phyloP scores from a whole-genome alignment of 2,888 invertebrate species.

The Nasonia oneida region DNA sequence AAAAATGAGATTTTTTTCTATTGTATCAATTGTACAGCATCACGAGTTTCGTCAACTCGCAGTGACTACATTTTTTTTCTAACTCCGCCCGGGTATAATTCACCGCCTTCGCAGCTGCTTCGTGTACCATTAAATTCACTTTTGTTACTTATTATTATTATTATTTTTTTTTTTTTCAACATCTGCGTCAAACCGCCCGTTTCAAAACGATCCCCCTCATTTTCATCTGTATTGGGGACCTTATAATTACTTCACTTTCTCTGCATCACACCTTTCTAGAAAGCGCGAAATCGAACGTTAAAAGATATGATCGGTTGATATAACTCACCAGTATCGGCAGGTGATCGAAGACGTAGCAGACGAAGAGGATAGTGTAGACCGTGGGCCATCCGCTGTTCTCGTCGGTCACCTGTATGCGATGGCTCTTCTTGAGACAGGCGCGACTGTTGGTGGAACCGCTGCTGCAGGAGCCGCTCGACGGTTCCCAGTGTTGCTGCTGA shows the following conservation, averaged over 20 bases:
- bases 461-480: conserved; percentile 54
- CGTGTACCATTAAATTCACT: background rate
- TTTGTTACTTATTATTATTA: background rate
- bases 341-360: conserved; percentile 83
- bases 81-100: background rate
- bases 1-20: too few relatives aligned
- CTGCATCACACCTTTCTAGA: background rate
- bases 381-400: conserved; percentile 80
- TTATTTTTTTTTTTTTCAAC: background rate
- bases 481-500: conserved; percentile 78
- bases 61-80: background rate
- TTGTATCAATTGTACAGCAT: background rate
- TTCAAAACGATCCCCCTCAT: background rate
- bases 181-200: background rate
- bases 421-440: conserved; percentile 78
- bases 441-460: conserved; percentile 81
- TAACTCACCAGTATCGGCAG: conserved; percentile 82
- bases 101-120: background rate
- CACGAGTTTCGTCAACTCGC: background rate
- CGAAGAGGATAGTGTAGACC: conserved; percentile 80
- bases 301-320: background rate
- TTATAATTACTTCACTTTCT: background rate
- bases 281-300: too few relatives aligned
- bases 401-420: conserved; percentile 69
- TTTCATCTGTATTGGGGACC: background rate